A percentile compares a stretch with the other conserved stretches of the same genome.
phyloP scores from a whole-genome alignment of 2,113 vertebrate species.

The Poeciliopsis occidentalis region DNA sequence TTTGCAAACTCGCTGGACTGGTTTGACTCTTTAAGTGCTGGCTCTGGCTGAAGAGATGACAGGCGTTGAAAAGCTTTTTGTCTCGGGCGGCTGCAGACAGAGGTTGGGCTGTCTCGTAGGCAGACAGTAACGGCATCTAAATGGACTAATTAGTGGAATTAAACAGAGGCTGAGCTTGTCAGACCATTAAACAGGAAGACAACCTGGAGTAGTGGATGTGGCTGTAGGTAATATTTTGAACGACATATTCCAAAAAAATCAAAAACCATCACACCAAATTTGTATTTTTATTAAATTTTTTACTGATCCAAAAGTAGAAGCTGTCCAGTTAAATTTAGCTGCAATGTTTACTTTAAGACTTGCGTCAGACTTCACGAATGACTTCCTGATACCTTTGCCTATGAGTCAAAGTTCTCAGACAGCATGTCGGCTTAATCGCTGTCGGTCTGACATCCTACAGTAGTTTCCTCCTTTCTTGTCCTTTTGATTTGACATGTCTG shows the following conservation, averaged over 20 bases:
- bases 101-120: conserved; percentile 64
- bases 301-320: conserved; percentile 31
- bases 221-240: conserved; percentile 70
- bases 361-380: conserved; percentile 10
- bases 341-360: background rate
- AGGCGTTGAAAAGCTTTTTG: conserved; percentile 69
- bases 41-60: conserved; percentile 60
- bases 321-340: conserved; percentile 11
- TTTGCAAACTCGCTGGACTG: conserved; percentile 55
- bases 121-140: conserved; percentile 73
- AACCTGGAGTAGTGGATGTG: conserved; percentile 71
- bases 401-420: conserved; percentile 74
- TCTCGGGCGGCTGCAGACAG: conserved; percentile 65
- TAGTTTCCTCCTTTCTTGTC: conserved; percentile 1
- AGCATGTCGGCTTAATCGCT: conserved; percentile 49
- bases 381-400: conserved; percentile 79
- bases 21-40: conserved; percentile 57
- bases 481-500: conserved; percentile 35
- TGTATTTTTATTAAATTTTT: background rate
- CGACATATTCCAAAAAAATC: too few relatives aligned
- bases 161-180: conserved; percentile 74
- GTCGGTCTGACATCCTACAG: conserved; percentile 4
- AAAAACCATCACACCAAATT: conserved; percentile 34
- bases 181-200: conserved; percentile 46
- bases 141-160: conserved; percentile 78